Conservation (phyloP, 2,113 vertebrate genomes). For the Xiphias gladius region DNA sequence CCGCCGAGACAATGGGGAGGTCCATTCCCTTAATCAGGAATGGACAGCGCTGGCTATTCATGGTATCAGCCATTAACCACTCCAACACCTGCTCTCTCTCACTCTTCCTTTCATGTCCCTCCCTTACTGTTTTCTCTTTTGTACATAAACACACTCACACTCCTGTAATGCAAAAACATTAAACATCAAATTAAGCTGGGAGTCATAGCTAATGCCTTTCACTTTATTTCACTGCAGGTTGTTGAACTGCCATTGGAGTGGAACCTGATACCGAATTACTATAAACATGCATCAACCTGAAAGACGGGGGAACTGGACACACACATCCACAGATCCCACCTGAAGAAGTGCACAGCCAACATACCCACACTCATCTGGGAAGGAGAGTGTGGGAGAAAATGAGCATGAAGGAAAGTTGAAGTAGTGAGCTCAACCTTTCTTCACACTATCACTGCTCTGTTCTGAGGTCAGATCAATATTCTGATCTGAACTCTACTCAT, state of each 20-base stretch:
- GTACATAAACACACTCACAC: conserved; percentile 49
- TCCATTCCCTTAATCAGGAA: conserved; percentile 70
- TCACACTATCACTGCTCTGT: neutral
- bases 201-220: conserved; percentile 45
- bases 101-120: conserved; percentile 56
- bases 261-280: conserved; percentile 8
- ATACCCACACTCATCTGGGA: neutral
- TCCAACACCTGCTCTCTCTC: conserved; percentile 85
- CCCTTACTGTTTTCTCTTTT: conserved; percentile 56
- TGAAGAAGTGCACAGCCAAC: neutral
- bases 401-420: conserved; percentile 8
- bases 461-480: conserved; percentile 1
- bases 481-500: neutral
- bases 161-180: conserved; percentile 20
- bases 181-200: conserved; percentile 9
- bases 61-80: conserved; percentile 74
- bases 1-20: conserved; percentile 70
- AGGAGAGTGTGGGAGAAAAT: neutral
- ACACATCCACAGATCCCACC: neutral
- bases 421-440: neutral
- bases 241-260: conserved; percentile 67
- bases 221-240: conserved; percentile 72
- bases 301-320: conserved; percentile 14
- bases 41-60: conserved; percentile 70
- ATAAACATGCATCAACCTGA: neutral